Conservation (phyloP, 2,113 vertebrate genomes). For the cattle (Bos taurus) region ARS-UCD2.0 NC_037330.1:80028001-80028500, state of each 20-base stretch:
- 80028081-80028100: not conserved
- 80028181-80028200: not conserved
- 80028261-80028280: not conserved
- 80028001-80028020: not conserved
- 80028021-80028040: not conserved
- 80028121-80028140: not conserved
- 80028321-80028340: not conserved
- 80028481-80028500: not conserved
- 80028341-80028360: not conserved
- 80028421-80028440: not conserved
- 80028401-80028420: not conserved
- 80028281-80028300: not conserved
- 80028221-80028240: not conserved
- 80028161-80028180: not conserved
- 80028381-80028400: not conserved
- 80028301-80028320: not conserved
- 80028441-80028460: not conserved
- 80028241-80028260: not conserved
- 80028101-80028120: not conserved
- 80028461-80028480: not conserved
- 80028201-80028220: not conserved
- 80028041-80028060: not conserved
- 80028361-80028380: not conserved
- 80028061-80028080: not conserved
- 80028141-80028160: not conserved